Evolutionary conservation across 2,113 vertebrate genomes (phyloP).

Genomic region (Numenius arquata): DNA sequence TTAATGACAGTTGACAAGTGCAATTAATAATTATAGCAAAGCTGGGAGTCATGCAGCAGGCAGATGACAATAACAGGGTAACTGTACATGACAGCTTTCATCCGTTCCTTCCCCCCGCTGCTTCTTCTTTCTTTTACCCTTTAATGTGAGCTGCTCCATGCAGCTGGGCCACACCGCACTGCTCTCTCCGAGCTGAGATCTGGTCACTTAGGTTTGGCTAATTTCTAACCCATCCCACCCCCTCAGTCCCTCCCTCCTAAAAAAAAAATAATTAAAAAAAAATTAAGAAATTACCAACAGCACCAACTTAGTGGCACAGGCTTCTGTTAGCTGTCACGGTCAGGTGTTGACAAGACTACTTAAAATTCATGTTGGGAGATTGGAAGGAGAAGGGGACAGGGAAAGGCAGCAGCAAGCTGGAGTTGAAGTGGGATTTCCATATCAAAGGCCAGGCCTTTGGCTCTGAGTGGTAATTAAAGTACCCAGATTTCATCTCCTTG

Average conservation of each 20-base stretch:
- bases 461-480: conserved; percentile 95
- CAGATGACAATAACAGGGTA: conserved; percentile 81
- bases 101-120: conserved; percentile 17
- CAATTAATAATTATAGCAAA: conserved; percentile 91
- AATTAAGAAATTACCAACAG: not conserved
- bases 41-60: conserved; percentile 77
- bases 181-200: not conserved
- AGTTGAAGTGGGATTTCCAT: conserved; percentile 92
- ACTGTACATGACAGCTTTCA: conserved; percentile 77
- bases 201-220: not conserved
- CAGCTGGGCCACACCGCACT: not conserved
- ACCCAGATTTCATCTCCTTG: conserved; percentile 90
- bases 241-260: not conserved
- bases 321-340: conserved; percentile 73
- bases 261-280: not conserved
- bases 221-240: not conserved
- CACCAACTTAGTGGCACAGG: conserved; percentile 44
- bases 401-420: conserved; percentile 74
- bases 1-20: conserved; percentile 88
- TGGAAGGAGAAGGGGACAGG: conserved; percentile 77
- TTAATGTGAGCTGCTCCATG: conserved; percentile 61
- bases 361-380: conserved; percentile 88
- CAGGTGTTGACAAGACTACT: conserved; percentile 88
- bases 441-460: conserved; percentile 95
- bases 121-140: not conserved